These are phyloP conservation scores for Pantherophis alleghaniensis DNA, from an alignment of 2,797 vertebrate genomes.

Conservation along the genomic window DNA sequence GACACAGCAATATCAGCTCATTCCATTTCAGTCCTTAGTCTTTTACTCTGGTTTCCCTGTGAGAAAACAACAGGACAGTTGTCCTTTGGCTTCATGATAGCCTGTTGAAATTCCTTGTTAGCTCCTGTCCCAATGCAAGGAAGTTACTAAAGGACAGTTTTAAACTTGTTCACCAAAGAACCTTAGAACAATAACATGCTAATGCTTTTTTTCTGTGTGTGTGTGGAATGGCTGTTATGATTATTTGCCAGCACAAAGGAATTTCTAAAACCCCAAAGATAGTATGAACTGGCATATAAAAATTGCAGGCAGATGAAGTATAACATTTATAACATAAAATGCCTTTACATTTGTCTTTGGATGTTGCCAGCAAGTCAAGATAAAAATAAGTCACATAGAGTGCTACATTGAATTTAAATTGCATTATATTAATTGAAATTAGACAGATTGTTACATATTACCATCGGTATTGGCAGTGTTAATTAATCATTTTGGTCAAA, in stretches of 20 bases:
- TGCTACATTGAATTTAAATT: background rate
- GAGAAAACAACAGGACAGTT: background rate
- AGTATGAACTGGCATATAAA: background rate
- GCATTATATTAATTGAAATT: background rate
- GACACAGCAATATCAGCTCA: background rate
- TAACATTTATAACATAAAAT: background rate
- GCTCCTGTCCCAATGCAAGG: background rate
- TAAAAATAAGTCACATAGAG: background rate
- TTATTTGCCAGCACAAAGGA: background rate
- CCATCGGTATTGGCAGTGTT: background rate
- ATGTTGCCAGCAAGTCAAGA: background rate
- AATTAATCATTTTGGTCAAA: background rate
- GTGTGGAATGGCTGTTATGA: background rate
- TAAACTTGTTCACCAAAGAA: background rate
- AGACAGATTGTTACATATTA: background rate
- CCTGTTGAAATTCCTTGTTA: background rate
- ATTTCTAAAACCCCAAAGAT: background rate
- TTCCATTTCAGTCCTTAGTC: background rate
- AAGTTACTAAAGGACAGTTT: background rate
- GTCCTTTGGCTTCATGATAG: background rate
- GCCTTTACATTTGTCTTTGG: background rate
- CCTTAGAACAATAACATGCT: background rate
- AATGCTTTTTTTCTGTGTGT: background rate
- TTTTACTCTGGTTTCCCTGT: background rate
- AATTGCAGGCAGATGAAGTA: background rate